phyloP scores from a whole-genome alignment of 2,113 vertebrate genomes.

The Leiothrix lutea region DNA sequence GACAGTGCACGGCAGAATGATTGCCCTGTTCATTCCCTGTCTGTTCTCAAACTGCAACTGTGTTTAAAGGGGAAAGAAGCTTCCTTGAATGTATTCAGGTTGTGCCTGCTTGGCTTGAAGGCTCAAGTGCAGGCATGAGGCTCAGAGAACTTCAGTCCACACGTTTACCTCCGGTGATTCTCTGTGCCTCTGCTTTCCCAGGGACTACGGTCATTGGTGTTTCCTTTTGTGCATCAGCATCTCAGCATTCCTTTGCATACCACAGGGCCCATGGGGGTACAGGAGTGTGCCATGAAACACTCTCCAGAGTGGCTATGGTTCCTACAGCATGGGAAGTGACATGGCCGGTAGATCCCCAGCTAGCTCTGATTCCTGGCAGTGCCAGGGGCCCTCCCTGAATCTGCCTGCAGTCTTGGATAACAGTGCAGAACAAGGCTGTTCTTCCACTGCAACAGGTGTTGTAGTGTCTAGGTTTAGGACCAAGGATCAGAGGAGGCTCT shows the following conservation, averaged over 20 bases:
- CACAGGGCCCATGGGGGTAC: not conserved
- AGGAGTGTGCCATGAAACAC: not conserved
- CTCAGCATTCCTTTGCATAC: not conserved
- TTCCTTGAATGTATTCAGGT: not conserved
- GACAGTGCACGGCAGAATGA: not conserved
- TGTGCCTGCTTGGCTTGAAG: not conserved
- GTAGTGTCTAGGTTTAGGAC: too few species aligned
- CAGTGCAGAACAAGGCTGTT: too few species aligned
- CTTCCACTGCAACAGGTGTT: too few species aligned
- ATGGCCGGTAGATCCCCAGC: too few species aligned
- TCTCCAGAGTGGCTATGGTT: not conserved
- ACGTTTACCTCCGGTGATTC: rapidly evolving
- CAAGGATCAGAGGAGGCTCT: too few species aligned
- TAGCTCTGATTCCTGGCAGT: too few species aligned
- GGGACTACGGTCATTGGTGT: not conserved
- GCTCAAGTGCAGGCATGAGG: not conserved
- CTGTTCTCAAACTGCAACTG: not conserved
- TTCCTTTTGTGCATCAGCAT: not conserved
- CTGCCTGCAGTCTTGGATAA: too few species aligned
- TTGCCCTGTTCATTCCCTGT: not conserved
- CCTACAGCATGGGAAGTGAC: not conserved
- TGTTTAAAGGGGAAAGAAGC: not conserved
- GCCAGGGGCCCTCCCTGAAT: too few species aligned
- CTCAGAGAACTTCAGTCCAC: not conserved
- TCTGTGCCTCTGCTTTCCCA: not conserved